Conservation (phyloP, 2,113 vertebrate species). For the Miniopterus natalensis region DNA sequence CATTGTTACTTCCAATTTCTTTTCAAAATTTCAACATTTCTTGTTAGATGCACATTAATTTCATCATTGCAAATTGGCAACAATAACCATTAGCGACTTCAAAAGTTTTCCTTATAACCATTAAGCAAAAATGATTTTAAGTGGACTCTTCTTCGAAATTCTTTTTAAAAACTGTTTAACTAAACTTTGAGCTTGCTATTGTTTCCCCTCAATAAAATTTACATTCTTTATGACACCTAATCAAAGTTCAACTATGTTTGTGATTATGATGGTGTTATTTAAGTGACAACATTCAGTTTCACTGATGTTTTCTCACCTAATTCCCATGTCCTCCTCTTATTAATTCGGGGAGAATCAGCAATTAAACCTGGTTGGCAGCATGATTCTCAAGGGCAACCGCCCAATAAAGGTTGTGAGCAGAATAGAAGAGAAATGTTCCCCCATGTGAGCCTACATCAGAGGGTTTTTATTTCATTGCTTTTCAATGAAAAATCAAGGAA, state of each 20-base stretch:
- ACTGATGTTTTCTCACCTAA: not conserved
- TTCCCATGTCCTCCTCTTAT: not conserved
- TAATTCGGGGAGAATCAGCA: not conserved
- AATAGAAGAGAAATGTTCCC: not conserved
- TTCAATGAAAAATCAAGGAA: not conserved
- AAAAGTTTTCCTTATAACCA: not conserved
- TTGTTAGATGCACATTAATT: not conserved
- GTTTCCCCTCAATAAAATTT: not conserved
- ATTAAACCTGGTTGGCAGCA: not conserved
- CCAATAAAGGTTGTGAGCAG: no score
- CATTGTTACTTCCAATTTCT: no score
- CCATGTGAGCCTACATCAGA: not conserved
- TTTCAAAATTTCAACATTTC: not conserved
- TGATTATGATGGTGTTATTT: not conserved
- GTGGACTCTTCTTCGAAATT: not conserved
- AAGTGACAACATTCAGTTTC: not conserved
- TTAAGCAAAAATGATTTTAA: not conserved
- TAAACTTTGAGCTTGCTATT: not conserved
- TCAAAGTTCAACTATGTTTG: not conserved
- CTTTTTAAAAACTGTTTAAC: not conserved
- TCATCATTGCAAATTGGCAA: not conserved
- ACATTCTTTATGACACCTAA: not conserved
- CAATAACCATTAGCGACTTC: not conserved
- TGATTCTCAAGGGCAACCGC: not conserved
- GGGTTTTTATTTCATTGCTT: not conserved